These are phyloP conservation scores for Chloroceryle aenea DNA, from an alignment of 2,113 vertebrate genomes.

Conservation along the genomic window DNA sequence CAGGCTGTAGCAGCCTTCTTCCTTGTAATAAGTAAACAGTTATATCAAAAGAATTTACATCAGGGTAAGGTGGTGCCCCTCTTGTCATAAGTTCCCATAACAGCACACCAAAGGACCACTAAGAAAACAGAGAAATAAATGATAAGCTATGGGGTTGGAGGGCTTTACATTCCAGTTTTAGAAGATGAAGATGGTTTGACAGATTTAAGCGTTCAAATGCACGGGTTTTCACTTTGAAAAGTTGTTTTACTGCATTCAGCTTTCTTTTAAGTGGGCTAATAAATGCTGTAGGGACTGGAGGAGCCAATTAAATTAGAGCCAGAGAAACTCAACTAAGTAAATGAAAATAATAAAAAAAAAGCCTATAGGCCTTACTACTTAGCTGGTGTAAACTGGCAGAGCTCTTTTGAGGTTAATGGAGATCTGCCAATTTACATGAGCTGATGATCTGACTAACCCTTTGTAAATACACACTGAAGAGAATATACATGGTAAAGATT, in stretches of 20 bases:
- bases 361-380: slow-evolving; percentile 14
- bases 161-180: not conserved
- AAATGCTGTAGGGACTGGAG: slow-evolving; percentile 32
- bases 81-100: slow-evolving; percentile 99
- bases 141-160: not conserved
- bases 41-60: slow-evolving; percentile 98
- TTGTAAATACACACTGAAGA: not conserved
- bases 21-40: slow-evolving; percentile 96
- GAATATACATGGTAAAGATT: slow-evolving; percentile 5
- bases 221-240: slow-evolving; percentile 22
- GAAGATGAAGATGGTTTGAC: not conserved
- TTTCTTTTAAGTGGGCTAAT: slow-evolving; percentile 25
- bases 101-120: slow-evolving; percentile 94
- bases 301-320: slow-evolving; percentile 29
- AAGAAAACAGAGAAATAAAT: slow-evolving; percentile 13
- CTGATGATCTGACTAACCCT: slow-evolving; percentile 29
- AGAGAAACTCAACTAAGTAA: slow-evolving; percentile 26
- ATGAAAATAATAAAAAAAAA: slow-evolving; percentile 62
- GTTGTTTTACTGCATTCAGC: not conserved
- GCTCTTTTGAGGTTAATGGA: slow-evolving; percentile 35
- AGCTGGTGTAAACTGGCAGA: slow-evolving; percentile 27
- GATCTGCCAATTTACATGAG: slow-evolving; percentile 27
- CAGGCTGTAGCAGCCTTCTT: slow-evolving; percentile 93
- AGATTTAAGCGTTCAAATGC: not conserved
- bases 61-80: slow-evolving; percentile 95